These are phyloP conservation scores for Pachypeltis micranthus DNA, from an alignment of 1,140 invertebrate species.

Conservation along the genomic window DNA sequence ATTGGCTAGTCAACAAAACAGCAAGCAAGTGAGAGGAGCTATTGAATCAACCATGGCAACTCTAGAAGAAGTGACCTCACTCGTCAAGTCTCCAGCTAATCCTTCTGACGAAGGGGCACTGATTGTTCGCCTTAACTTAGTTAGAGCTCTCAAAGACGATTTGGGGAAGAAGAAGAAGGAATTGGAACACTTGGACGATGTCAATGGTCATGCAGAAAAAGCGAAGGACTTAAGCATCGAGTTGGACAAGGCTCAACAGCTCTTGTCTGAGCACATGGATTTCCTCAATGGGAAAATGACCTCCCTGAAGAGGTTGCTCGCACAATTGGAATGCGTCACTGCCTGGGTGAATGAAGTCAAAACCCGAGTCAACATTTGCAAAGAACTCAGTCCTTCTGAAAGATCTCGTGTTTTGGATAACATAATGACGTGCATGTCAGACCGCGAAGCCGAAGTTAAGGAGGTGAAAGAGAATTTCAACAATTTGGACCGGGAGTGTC, in stretches of 20 bases:
- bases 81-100: slow-evolving; percentile 48
- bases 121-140: slow-evolving; percentile 44
- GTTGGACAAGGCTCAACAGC: slow-evolving; percentile 36
- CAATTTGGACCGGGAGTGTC: slow-evolving; percentile 49
- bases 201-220: slow-evolving; percentile 36
- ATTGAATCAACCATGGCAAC: slow-evolving; percentile 12
- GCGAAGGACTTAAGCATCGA: slow-evolving; percentile 36
- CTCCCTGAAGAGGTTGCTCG: slow-evolving; percentile 44
- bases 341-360: slow-evolving; percentile 43
- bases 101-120: slow-evolving; percentile 53
- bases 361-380: slow-evolving; percentile 38
- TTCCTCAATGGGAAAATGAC: slow-evolving; percentile 46
- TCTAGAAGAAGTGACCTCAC: slow-evolving; percentile 37
- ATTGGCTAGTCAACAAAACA: too few relatives aligned
- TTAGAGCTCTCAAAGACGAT: slow-evolving; percentile 55
- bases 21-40: slow-evolving; percentile 21
- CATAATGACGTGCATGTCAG: slow-evolving; percentile 42
- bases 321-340: slow-evolving; percentile 44
- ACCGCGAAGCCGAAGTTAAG: slow-evolving; percentile 49
- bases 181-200: slow-evolving; percentile 42
- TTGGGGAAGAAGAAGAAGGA: slow-evolving; percentile 41
- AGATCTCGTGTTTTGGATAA: slow-evolving; percentile 42
- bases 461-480: slow-evolving; percentile 55
- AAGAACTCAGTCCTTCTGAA: slow-evolving; percentile 39
- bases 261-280: slow-evolving; percentile 38